These are phyloP conservation scores for Bombus picipes DNA, from an alignment of 1,140 invertebrate genomes.

Conservation along the genomic window DNA sequence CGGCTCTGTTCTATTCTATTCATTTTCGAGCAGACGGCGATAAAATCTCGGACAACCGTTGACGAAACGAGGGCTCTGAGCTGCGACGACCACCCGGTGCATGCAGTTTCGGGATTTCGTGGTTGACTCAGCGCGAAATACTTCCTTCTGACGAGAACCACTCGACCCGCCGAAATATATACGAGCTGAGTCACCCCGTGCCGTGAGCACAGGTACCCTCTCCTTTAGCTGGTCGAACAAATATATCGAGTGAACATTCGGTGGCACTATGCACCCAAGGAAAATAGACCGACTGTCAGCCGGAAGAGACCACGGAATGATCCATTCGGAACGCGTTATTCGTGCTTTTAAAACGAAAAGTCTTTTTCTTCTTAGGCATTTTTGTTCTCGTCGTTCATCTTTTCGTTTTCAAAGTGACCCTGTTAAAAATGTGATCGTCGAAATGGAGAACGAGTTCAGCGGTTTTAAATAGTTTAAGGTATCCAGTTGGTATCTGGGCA, in stretches of 20 bases:
- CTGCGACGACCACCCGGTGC: background rate
- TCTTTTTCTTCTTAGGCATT: background rate
- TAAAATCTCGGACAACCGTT: background rate
- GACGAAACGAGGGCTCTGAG: background rate
- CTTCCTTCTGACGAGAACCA: constrained; percentile 65
- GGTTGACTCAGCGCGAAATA: constrained; percentile 64
- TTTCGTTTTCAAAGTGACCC: background rate
- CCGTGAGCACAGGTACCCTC: constrained; percentile 46
- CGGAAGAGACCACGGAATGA: background rate
- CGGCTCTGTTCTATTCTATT: background rate
- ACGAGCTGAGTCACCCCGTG: constrained; percentile 57
- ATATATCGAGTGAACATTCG: constrained; percentile 45
- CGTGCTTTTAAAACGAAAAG: constrained; percentile 3
- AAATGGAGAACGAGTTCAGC: constrained; percentile 39
- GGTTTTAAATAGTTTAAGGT: constrained; percentile 56
- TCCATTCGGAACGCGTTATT: background rate
- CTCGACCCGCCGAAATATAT: constrained; percentile 62
- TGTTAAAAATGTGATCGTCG: background rate
- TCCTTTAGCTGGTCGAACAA: background rate
- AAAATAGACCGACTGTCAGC: constrained; percentile 31
- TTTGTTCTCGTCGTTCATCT: too few relatives aligned
- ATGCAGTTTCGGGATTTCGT: constrained; percentile 41
- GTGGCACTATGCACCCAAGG: background rate
- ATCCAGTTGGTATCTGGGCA: constrained; percentile 65
- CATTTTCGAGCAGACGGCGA: background rate